Evolutionary conservation across 2,888 invertebrate species (phyloP), one percentile per base, ranked within the genome.

Genomic region (Nomada goodeniana): DNA sequence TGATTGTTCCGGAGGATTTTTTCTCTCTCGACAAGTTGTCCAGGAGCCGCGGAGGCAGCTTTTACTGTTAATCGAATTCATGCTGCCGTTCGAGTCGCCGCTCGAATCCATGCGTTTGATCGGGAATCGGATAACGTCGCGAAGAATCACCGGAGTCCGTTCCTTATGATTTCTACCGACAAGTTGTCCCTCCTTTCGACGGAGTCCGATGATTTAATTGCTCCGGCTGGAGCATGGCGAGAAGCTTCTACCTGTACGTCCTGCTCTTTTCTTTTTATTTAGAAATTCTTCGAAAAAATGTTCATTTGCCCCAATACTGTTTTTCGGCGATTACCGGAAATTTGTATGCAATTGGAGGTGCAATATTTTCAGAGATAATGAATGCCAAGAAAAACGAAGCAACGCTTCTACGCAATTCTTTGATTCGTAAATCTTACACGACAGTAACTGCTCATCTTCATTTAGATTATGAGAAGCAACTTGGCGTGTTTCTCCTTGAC

Each of bases 391-490:
- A 53, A n/a, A n/a, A 53, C n/a, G 53, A 7, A 4, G 53, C 9
- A 20, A 1, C 10, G n/a, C 7, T 9, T 53, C n/a, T 9, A 53
- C 2, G n/a, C n/a, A 5, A n/a, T 53, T 53, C 53, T 10, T n/a
- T 53, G 36, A 36, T 36, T 36, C 36, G 36, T 36, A 36, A 36
- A 36, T 36, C 36, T 36, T 36, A 61, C 55, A 23, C 47, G 63
- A 57, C 61, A 55, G 53, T 57, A 63, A 70, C 20, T 53, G 47
- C 23, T 15, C 26, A 42, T 52, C 60, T 50, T 57, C 67, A 59
- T 67, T 67, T 44, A 18, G 47, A 26, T 23, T 15, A n/a, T 26
- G 10, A 42, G 71, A 29, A 18, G 36, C 44, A 20, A 10, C n/a
- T 47, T 52, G 67, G 11, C 63, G 63, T 47, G 60, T 15, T 52